phyloP scores from a whole-genome alignment of 2,797 vertebrate species.

The Catamblyrhynchus diadema region DNA sequence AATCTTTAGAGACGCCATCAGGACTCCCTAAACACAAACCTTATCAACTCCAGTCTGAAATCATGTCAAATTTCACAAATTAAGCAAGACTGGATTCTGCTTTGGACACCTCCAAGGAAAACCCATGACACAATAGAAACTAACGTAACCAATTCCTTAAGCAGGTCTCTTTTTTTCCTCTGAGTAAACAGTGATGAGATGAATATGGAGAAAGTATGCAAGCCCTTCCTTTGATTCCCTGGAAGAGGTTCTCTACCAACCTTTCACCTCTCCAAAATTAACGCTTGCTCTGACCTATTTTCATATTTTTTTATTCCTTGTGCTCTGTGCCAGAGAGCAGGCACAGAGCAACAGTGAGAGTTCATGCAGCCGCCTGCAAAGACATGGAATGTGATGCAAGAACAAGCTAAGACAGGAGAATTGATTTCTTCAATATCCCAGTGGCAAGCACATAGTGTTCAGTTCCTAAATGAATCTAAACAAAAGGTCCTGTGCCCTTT shows the following conservation, averaged over 20 bases:
- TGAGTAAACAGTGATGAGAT: not conserved
- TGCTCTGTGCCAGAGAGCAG: not conserved
- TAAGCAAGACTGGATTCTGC: constrained; percentile 17
- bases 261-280: not conserved
- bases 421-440: not conserved
- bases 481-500: not conserved
- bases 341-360: not conserved
- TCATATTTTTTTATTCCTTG: not conserved
- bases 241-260: not conserved
- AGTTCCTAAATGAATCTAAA: not conserved
- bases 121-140: not conserved
- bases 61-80: constrained; percentile 49
- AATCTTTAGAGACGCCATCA: constrained; percentile 19
- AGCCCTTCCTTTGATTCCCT: not conserved
- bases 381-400: not conserved
- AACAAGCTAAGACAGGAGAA: not conserved
- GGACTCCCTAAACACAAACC: constrained; percentile 37
- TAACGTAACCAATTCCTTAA: not conserved
- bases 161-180: not conserved
- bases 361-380: not conserved
- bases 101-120: not conserved
- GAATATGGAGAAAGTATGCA: not conserved
- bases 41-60: constrained; percentile 17
- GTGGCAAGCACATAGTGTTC: not conserved
- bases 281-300: not conserved